Evolutionary conservation across 2,113 vertebrate genomes (phyloP).

Genomic region (Todiramphus chloris): DNA sequence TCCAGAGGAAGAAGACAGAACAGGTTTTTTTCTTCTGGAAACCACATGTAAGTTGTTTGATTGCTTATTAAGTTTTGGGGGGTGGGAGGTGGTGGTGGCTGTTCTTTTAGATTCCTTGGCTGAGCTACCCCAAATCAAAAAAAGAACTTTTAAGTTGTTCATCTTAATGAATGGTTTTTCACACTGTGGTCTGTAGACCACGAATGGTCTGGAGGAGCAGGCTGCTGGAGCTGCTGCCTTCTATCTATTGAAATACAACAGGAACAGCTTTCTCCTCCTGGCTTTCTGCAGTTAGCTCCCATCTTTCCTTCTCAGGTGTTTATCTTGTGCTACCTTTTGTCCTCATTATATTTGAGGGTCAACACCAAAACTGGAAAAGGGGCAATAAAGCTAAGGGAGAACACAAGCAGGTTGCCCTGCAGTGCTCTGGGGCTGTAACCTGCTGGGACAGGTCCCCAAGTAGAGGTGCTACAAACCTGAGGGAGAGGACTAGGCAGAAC

Average conservation of each 20-base stretch:
- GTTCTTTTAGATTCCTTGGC: not conserved
- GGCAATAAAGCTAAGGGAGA: not conserved
- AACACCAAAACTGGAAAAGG: not conserved
- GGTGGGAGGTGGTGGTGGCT: not conserved
- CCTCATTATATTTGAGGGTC: not conserved
- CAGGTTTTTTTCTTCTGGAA: not conserved
- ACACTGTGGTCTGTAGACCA: not conserved
- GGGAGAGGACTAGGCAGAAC: not conserved
- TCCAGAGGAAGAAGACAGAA: not conserved
- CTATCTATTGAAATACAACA: rapidly evolving
- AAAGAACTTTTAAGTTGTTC: not conserved
- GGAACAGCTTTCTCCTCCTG: not conserved
- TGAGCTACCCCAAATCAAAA: not conserved
- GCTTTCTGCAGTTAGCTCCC: not conserved
- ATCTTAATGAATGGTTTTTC: not conserved
- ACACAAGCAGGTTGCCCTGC: not conserved
- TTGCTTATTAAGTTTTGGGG: not conserved
- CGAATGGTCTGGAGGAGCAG: not conserved
- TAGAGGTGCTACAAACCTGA: not conserved
- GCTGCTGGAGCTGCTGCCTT: not conserved
- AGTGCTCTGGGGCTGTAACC: not conserved
- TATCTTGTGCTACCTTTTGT: not conserved
- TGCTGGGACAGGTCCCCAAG: not conserved
- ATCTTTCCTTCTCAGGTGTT: not conserved
- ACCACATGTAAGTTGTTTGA: not conserved